Percentiles rank a stretch among this genome's conserved stretches.
Conservation (phyloP, 2,797 vertebrate species). For the Carapus acus region DNA sequence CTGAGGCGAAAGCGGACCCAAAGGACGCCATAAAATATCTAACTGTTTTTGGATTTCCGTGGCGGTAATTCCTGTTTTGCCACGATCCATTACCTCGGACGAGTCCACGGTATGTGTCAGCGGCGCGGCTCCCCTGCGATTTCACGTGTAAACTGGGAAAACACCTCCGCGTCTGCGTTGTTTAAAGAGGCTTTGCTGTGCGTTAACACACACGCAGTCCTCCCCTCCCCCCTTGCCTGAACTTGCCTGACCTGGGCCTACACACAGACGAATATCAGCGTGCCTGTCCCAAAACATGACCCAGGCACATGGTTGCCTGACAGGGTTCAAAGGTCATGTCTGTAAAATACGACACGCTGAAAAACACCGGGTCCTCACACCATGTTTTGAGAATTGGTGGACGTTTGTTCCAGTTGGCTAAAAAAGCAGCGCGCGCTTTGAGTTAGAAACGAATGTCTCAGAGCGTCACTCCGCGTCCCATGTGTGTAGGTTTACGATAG, state of each 20-base stretch:
- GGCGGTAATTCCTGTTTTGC: background rate
- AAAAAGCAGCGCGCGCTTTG: background rate
- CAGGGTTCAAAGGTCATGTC: conserved; percentile 62
- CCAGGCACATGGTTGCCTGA: conserved; percentile 67
- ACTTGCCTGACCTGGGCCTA: conserved; percentile 50
- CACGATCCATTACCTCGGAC: conserved; percentile 7
- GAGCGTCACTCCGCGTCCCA: background rate
- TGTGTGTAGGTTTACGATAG: no score
- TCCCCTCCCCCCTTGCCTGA: conserved; percentile 36
- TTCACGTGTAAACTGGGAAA: conserved; percentile 30
- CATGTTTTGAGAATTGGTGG: conserved; percentile 12
- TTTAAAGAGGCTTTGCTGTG: conserved; percentile 29
- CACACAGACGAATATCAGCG: conserved; percentile 52
- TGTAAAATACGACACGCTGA: conserved; percentile 60
- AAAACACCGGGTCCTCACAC: conserved; percentile 24
- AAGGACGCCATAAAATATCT: no score
- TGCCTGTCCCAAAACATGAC: conserved; percentile 64
- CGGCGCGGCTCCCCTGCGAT: conserved; percentile 22
- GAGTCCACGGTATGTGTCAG: conserved; percentile 31
- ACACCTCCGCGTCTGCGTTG: conserved; percentile 11
- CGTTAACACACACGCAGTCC: conserved; percentile 47
- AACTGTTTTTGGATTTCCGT: background rate
- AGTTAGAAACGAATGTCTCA: background rate
- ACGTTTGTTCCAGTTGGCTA: background rate
- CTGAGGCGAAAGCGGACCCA: no score